Percentiles rank a stretch among this genome's conserved stretches.
Conservation (phyloP, 2,113 vertebrate genomes). For the Strix aluco region DNA sequence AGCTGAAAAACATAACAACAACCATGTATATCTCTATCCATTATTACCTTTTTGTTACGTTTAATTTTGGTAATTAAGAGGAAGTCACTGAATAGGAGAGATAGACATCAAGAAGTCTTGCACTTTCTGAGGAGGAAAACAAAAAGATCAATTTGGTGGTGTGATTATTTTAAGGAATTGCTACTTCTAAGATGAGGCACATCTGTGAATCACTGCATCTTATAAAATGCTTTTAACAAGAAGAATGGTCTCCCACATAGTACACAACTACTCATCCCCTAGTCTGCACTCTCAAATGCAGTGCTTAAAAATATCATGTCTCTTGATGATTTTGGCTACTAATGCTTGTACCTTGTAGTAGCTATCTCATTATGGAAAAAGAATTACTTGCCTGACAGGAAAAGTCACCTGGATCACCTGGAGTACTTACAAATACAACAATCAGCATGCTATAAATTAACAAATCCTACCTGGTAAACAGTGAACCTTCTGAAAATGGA, state of each 20-base stretch:
- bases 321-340: not conserved
- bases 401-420: not conserved
- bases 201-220: not conserved
- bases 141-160: not conserved
- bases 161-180: not conserved
- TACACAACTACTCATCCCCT: not conserved
- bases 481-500: not conserved
- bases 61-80: constrained; percentile 91
- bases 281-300: not conserved
- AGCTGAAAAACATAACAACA: not conserved
- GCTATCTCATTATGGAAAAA: not conserved
- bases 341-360: not conserved
- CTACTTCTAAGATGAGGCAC: not conserved
- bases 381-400: not conserved
- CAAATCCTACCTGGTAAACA: not conserved
- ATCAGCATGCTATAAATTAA: not conserved
- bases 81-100: constrained; percentile 91
- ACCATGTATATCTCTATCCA: not conserved
- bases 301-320: not conserved
- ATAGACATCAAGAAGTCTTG: constrained; percentile 84
- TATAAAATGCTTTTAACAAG: not conserved
- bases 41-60: constrained; percentile 85
- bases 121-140: constrained; percentile 77
- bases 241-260: not conserved
- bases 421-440: not conserved